A percentile compares a stretch with the other conserved stretches of the same genome.
These are phyloP conservation scores for Urocyon cinereoargenteus DNA, from an alignment of 2,797 vertebrate genomes.

Conservation along the genomic window DNA sequence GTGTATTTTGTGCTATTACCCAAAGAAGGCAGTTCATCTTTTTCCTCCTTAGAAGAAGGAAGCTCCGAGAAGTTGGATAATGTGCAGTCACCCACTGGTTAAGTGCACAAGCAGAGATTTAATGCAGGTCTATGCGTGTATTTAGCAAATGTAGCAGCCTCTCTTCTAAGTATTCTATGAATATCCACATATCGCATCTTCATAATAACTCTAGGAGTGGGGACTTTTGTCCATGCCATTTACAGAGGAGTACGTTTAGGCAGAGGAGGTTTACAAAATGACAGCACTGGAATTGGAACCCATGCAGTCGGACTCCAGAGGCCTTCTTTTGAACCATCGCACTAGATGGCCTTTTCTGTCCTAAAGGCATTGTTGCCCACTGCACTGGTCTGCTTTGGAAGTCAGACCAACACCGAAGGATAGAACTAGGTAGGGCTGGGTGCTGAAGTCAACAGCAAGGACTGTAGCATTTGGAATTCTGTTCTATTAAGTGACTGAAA, in stretches of 20 bases:
- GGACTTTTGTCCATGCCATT: neutral
- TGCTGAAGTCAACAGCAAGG: neutral
- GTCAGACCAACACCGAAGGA: neutral
- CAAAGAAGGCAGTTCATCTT: neutral
- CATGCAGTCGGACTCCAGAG: neutral
- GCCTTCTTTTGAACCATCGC: neutral
- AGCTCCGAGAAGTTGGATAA: neutral
- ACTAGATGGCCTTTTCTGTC: neutral
- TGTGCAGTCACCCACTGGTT: neutral
- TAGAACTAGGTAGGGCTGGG: neutral
- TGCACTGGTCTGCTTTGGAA: neutral
- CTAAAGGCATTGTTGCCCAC: neutral
- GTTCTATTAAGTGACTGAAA: neutral
- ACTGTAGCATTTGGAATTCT: neutral
- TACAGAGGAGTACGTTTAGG: neutral
- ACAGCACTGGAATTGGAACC: neutral
- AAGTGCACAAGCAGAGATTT: neutral
- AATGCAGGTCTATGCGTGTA: neutral
- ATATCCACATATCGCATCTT: neutral
- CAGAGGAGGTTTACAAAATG: neutral
- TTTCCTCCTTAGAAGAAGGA: neutral
- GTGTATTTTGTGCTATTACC: neutral
- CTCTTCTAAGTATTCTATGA: neutral
- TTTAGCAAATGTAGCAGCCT: neutral
- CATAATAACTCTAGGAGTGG: neutral